A percentile compares a stretch with the other conserved stretches of the same genome.
phyloP scores from a whole-genome alignment of 2,888 invertebrate genomes.

The Idaea dimidiata region DNA sequence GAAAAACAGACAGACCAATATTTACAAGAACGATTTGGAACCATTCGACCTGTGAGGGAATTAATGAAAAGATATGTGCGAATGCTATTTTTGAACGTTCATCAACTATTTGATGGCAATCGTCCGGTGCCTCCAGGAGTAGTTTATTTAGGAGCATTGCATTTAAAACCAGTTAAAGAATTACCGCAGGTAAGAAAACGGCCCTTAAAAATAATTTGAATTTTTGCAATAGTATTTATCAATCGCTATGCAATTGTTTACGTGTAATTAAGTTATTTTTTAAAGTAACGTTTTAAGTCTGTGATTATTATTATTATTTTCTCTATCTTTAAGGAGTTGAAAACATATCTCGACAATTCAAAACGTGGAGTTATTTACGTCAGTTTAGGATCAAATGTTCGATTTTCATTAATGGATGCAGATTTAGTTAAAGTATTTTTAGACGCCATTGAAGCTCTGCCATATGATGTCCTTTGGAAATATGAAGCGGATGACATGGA shows the following conservation, averaged over 20 bases:
- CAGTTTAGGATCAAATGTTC: slow-evolving; percentile 41
- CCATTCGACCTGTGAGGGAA: slow-evolving; percentile 26
- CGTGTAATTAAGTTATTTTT: background rate
- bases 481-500: slow-evolving; percentile 47
- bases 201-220: background rate
- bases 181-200: background rate
- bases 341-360: slow-evolving; percentile 36
- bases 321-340: slow-evolving; percentile 41
- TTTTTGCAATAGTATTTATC: background rate
- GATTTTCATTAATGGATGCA: slow-evolving; percentile 40
- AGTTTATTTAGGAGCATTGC: slow-evolving; percentile 58
- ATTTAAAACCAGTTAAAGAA: slow-evolving; percentile 50
- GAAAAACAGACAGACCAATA: slow-evolving; percentile 27
- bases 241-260: too few relatives aligned
- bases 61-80: slow-evolving; percentile 40
- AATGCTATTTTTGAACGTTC: slow-evolving; percentile 56
- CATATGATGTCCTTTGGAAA: slow-evolving; percentile 63
- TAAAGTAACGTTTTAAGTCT: background rate
- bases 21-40: slow-evolving; percentile 34
- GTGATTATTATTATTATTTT: background rate
- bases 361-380: slow-evolving; percentile 39
- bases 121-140: slow-evolving; percentile 59
- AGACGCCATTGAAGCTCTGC: slow-evolving; percentile 49
- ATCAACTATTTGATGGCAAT: slow-evolving; percentile 49
- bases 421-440: slow-evolving; percentile 41